Evolutionary conservation across 2,797 vertebrate genomes (phyloP), one percentile per base, ranked within the genome.

Genomic region (Sciurus carolinensis): DNA sequence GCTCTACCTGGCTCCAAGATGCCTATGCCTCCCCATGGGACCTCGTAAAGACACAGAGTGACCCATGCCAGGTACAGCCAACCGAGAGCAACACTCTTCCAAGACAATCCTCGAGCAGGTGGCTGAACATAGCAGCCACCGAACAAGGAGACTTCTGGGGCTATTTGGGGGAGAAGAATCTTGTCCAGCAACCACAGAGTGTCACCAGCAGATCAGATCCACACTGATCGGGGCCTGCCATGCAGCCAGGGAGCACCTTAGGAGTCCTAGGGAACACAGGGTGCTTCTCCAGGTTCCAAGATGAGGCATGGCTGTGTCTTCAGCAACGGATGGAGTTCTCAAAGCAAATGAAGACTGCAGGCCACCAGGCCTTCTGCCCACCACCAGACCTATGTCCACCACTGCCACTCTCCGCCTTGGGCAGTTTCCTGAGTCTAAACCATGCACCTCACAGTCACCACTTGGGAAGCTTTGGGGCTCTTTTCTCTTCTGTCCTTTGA

Each of bases 401-500:
- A 24, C 50, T 12, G 13, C 26, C 28, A 22, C 4, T 73, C 15
- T 54, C 66, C 8, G 4, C 77, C 30, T 73, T 8, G 1, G 39
- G 30, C 7, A 64, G 20, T 71, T 28, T 28, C 9, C 75, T 52
- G 47, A 57, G 36, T 72, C 54, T 69, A 13, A 33, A 69, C 36
- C 20, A 7, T 22, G 13, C 11, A 10, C 39, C 12, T 1, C 3
- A 1, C 11, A 6, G 7, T 52, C 14, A 26, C 15, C 7, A 52
- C 11, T 18, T 18, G 8, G 5, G 42, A 8, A 42, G 28, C 18
- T 22, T 50, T 39, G 13, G 80, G 26, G 14, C 12, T 14, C 9
- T 20, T 42, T 12, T 47, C 36, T 30, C 44, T 54, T 50, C 26
- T 10, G 26, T 14, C 5, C 39, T 36, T 14, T 30, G 47, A 5